Base-by-base conservation (phyloP, 2,888 invertebrate genomes). In the Selenia dentaria region DNA sequence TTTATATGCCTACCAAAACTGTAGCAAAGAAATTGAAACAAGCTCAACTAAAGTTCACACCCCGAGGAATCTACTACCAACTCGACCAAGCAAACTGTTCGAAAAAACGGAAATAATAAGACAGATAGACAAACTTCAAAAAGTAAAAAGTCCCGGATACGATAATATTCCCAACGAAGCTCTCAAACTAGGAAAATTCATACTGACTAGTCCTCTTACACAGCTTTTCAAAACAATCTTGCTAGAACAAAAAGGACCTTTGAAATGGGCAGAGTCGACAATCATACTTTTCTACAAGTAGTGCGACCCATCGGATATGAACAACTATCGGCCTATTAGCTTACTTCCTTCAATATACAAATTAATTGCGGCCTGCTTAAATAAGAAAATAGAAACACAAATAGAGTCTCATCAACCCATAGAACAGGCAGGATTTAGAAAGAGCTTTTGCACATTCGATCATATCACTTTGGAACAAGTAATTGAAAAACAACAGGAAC, bases 131-230 rank as follows among this genome's bases (percentile, higher is more conserved):
- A 20, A n/a, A 14, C n/a, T 41, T 8, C 34, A 41, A 28, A 6
- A 16, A 11, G 38, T 35, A 12, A 45, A 39, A 27, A 45, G 43
- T 20, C 29, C 37, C 2, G 44, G 51, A 0, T 26, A 28, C 1
- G 47, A 52, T 6, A 22, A 24, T n/a, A 52, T 52, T 6, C 33
- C 44, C 1, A 52, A 52, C n/a, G 52, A 52, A 27, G 52, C 44
- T 6, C 3, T 52, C 8, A 51, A 37, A 28, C 2, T 34, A 0
- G 40, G 40, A 11, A 14, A 29, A n/a, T 6, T 8, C 4, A n/a
- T 44, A 9, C 6, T 51, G 10, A 11, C 2, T 6, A 29, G 5
- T 12, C 20, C n/a, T 4, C 22, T 47, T 1, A 37, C 33, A 0
- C 22, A 1, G n/a, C 18, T 51, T 1, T 51, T 51, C 16, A 47